Evolutionary conservation across 2,113 vertebrate genomes (phyloP).

Genomic region (Phyllostomus hastatus): DNA sequence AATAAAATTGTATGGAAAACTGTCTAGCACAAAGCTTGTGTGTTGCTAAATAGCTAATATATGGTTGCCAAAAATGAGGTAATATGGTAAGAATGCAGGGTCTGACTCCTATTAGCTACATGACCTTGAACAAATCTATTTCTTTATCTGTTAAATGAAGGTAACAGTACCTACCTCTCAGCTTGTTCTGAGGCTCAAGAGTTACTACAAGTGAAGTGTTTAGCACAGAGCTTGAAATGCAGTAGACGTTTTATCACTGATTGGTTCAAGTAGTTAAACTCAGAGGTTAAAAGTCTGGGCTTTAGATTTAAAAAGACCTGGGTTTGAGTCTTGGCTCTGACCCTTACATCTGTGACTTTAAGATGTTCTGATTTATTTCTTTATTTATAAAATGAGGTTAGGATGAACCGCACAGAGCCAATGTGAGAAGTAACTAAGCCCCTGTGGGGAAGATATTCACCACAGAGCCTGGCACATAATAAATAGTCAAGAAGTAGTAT

Average conservation of each 20-base stretch:
- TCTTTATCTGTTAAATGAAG: not conserved
- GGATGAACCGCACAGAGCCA: not conserved
- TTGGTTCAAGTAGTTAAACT: not conserved
- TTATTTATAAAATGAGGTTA: not conserved
- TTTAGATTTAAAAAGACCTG: not conserved
- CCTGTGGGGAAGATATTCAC: not conserved
- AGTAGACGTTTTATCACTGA: not conserved
- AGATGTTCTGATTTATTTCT: not conserved
- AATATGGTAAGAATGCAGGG: not conserved
- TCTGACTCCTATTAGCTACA: not conserved
- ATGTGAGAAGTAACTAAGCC: not conserved
- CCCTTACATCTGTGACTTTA: not conserved
- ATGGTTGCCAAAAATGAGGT: not conserved
- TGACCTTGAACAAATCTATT: not conserved
- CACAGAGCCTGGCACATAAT: not conserved
- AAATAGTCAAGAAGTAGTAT: not conserved
- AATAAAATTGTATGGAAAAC: not conserved
- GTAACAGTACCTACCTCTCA: not conserved
- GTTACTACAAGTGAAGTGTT: not conserved
- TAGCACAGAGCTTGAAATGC: not conserved
- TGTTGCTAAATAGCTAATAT: not conserved
- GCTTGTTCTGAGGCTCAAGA: not conserved
- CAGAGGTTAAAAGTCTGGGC: not conserved
- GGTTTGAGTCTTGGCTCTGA: constrained; percentile 1
- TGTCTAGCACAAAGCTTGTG: not conserved